Percentiles rank a stretch among this genome's conserved stretches.
Evolutionary conservation across 1,140 invertebrate species (phyloP).

Genomic region (Pogonus chalceus): DNA sequence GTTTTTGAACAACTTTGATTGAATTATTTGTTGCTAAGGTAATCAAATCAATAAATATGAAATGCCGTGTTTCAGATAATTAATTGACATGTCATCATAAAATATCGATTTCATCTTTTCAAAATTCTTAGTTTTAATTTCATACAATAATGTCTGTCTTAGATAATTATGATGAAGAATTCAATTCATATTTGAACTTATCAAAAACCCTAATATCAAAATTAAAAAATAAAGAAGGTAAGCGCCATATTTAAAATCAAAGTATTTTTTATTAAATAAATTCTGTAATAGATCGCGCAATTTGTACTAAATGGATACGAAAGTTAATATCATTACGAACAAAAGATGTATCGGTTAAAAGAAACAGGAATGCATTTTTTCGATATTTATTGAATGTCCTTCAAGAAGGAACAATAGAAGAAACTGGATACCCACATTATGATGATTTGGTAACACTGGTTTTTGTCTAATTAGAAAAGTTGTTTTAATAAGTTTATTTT

Average conservation of each 20-base stretch:
- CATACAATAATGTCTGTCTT: background rate
- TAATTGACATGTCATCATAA: background rate
- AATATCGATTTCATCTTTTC: background rate
- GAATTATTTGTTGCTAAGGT: background rate
- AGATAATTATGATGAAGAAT: background rate
- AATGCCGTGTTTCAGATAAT: background rate
- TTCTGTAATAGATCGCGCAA: constrained; percentile 36
- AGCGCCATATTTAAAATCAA: no score
- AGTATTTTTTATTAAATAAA: no score
- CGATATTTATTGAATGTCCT: constrained; percentile 38
- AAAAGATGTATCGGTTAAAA: constrained; percentile 33
- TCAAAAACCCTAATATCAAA: background rate
- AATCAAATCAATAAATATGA: background rate
- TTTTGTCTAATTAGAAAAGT: no score
- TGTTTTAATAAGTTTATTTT: no score
- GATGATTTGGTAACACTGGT: constrained; percentile 20
- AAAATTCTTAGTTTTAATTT: background rate
- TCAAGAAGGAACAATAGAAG: constrained; percentile 25
- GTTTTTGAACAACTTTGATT: background rate
- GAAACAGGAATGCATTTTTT: constrained; percentile 39
- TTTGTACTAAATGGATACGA: constrained; percentile 34
- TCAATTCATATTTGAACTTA: background rate
- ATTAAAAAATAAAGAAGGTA: background rate
- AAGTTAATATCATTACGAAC: constrained; percentile 33
- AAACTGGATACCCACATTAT: constrained; percentile 20